Percentiles rank a stretch among this genome's conserved stretches.
Evolutionary conservation across 2,797 vertebrate species (phyloP).

Genomic region (Graptemys geographica): DNA sequence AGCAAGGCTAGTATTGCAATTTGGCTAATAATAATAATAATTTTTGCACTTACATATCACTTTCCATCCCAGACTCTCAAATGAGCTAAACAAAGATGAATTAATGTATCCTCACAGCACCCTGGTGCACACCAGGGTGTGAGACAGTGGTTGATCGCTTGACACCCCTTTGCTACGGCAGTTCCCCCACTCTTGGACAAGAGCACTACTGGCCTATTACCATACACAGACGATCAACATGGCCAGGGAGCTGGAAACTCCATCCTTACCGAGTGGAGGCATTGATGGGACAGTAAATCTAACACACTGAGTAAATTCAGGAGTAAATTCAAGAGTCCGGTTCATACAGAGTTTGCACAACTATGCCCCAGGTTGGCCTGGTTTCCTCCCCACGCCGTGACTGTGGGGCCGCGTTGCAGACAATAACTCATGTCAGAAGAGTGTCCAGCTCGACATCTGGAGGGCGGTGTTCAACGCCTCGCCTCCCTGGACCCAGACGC

Average conservation of each 20-base stretch:
- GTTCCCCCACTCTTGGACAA: neutral
- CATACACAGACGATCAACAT: neutral
- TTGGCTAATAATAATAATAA: fast-evolving
- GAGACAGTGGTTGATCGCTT: neutral
- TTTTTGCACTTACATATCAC: neutral
- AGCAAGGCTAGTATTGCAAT: fast-evolving
- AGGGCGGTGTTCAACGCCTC: too few relatives aligned
- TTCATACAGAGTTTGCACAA: neutral
- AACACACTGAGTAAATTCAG: neutral
- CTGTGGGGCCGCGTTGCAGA: neutral
- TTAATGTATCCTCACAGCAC: neutral
- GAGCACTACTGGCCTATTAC: neutral
- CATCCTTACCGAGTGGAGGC: neutral
- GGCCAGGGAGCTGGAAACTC: neutral
- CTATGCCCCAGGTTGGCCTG: neutral
- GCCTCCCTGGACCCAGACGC: neutral
- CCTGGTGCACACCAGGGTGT: neutral
- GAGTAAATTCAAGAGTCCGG: too few relatives aligned
- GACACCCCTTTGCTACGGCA: neutral
- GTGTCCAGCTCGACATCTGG: too few relatives aligned
- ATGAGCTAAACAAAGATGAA: neutral
- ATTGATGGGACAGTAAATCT: neutral
- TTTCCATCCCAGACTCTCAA: neutral
- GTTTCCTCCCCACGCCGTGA: neutral
- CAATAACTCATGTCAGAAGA: neutral